Percentiles rank a stretch among this genome's conserved stretches.
Conservation (phyloP, 1,140 invertebrate genomes). For the Dermatophagoides farinae region DNA sequence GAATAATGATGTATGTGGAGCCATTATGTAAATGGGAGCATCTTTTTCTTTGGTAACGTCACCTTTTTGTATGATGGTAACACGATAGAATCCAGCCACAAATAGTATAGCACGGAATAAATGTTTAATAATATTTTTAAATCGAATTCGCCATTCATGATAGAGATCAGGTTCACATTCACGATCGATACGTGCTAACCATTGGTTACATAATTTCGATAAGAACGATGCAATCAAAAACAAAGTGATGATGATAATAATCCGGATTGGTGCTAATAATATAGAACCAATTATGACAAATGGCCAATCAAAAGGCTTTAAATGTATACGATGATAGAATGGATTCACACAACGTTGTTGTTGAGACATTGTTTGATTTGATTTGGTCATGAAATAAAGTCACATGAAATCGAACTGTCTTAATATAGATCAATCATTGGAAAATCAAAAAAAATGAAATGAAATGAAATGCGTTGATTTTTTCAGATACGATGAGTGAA, state of each 20-base stretch:
- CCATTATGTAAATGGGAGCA: slow-evolving; percentile 63
- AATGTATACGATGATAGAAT: slow-evolving; percentile 1
- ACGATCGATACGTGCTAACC: neutral
- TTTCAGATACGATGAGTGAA: too few species aligned
- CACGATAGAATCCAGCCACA: neutral
- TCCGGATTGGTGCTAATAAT: slow-evolving; percentile 1
- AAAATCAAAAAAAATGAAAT: too few species aligned
- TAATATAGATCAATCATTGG: too few species aligned
- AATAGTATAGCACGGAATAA: neutral
- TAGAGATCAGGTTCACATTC: neutral
- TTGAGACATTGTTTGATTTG: neutral
- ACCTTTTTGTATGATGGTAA: slow-evolving; percentile 6
- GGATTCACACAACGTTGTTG: slow-evolving; percentile 10
- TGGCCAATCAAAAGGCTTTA: neutral
- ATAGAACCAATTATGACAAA: slow-evolving; percentile 1
- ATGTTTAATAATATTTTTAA: neutral
- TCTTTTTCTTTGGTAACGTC: slow-evolving; percentile 30
- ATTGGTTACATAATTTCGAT: neutral
- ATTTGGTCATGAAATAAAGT: too few species aligned
- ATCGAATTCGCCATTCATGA: neutral
- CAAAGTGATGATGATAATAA: neutral
- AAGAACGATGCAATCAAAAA: neutral
- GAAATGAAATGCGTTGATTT: too few species aligned
- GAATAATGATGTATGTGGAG: slow-evolving; percentile 74
- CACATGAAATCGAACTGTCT: too few species aligned